Conservation (phyloP, 1,140 invertebrate species). For the Heliconius eleuchia region DNA sequence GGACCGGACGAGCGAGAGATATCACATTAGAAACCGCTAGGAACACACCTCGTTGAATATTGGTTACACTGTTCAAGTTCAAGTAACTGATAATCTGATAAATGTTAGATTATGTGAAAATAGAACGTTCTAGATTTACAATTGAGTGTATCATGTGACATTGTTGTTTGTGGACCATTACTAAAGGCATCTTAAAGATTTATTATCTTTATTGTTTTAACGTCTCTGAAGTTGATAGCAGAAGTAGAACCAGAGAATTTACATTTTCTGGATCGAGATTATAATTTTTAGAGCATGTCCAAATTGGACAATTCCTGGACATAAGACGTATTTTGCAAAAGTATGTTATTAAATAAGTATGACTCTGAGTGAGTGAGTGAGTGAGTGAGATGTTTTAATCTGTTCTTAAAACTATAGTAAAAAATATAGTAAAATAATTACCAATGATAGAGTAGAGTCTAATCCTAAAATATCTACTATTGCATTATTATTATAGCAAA, state of each 20-base stretch:
- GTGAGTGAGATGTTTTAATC: neutral
- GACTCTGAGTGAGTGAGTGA: too few relatives aligned
- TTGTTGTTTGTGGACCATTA: slow-evolving; percentile 27
- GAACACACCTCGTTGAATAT: slow-evolving; percentile 60
- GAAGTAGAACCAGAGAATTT: too few relatives aligned
- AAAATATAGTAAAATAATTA: slow-evolving; percentile 15
- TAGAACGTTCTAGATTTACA: slow-evolving; percentile 50
- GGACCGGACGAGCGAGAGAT: slow-evolving; percentile 52
- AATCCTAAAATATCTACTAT: slow-evolving; percentile 37
- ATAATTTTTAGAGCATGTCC: too few relatives aligned
- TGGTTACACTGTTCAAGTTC: slow-evolving; percentile 57
- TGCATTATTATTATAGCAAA: slow-evolving; percentile 29
- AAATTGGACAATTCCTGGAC: too few relatives aligned
- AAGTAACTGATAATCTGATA: slow-evolving; percentile 54
- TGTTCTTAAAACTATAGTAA: neutral
- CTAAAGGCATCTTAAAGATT: slow-evolving; percentile 12
- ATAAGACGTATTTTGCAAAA: too few relatives aligned
- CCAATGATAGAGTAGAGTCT: slow-evolving; percentile 24
- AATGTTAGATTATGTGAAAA: slow-evolving; percentile 52
- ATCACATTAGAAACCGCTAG: slow-evolving; percentile 67
- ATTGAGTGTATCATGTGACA: slow-evolving; percentile 28
- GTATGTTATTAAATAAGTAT: too few relatives aligned
- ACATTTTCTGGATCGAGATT: too few relatives aligned
- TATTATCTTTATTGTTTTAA: neutral
- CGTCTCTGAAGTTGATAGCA: too few relatives aligned